Evolutionary conservation across 2,113 vertebrate genomes (phyloP), one percentile per base, ranked within the genome.

Genomic region (Pseudopodoces humilis): DNA sequence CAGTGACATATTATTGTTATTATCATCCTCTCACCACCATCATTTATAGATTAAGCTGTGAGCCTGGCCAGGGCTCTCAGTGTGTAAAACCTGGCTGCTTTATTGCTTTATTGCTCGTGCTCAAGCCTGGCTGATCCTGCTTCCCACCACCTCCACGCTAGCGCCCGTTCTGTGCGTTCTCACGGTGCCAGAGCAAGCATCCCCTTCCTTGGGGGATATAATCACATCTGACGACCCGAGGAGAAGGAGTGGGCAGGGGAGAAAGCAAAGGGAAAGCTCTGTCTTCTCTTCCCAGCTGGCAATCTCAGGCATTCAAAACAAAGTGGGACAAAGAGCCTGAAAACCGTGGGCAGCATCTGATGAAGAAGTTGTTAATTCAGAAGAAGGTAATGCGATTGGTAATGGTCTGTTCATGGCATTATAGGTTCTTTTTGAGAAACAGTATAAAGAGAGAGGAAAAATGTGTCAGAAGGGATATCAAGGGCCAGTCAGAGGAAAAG

Each of bases 21-120:
- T 21, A n/a, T 27, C 37, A 33, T 67, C 56, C 37, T 92, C 41
- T 79, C 59, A 31, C 46, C 23, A 15, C 49, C 78, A 43, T 31
- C 59, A 56, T 18, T 62, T 85, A 21, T 50, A 59, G 31, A 53
- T 59, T 58, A 35, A 79, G 28, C 33, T 41, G 27, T 49, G 64
- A 83, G 43, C 35, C 67, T 43, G 62, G n/a, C 49, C 64, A 49
- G 44, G 25, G 24, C 59, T 86, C 43, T 50, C 27, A 16, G 21
- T 1, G 0, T 50, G 49, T 55, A 44, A 94, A 81, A 44, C 24
- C 39, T n/a, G 30, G 13, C 23, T 62, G 10, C 28, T 35, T 83
- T 44, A 47, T 39, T 4, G 0, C 41, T 68, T 1, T 44, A 47
- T 39, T 4, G 0, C 41, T 68, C 1, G 0, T 49, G 44, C 56